Base-by-base conservation (phyloP, 2,888 invertebrate genomes). In the Oconnorella tubifera region DNA sequence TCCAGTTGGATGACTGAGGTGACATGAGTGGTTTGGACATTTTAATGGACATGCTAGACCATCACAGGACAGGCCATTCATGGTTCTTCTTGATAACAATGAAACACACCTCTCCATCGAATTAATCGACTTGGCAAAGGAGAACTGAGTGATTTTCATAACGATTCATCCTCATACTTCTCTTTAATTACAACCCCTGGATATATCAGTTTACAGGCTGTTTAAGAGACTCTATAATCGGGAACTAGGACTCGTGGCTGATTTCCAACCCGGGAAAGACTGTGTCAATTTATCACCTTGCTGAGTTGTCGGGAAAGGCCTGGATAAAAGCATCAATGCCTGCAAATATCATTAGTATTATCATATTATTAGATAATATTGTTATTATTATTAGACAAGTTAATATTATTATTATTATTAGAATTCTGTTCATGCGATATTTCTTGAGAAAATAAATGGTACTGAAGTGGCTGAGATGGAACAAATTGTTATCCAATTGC, bases 121-220 rank as follows among this genome's bases (percentile, higher is more conserved):
- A 23, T 29, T 40, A 14, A 29, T 67, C 31, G 65, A 67, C n/a
- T 25, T 66, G 29, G 57, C 62, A 1, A 51, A 25, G 28, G 25
- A 23, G 19, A 57, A 67, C 33, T 58, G 65, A 1, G 25, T 67
- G 1, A n/a, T 50, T 2, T 6, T 65, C 25, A 10, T 65, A 2
- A 64, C 62, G 1, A 50, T 65, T 48, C 65, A 62, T 23, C 62
- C 65, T 29, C 62, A 65, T 3, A 56, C 57, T 23, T 64, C 65
- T 3, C 62, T 64, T 40, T 6, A 57, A 27, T 50, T 66, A n/a
- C 67, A 67, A 33, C 67, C 67, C 27, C 62, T 67, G 4, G 65
- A 67, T 29, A 27, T 33, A 14, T 33, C 33, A 23, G 65, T 65
- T 0, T 66, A 59, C 51, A 60, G 59, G 40, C 59, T 56, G 14